Base-by-base conservation (phyloP, 2,113 vertebrate genomes). In the Bungarus multicinctus region DNA sequence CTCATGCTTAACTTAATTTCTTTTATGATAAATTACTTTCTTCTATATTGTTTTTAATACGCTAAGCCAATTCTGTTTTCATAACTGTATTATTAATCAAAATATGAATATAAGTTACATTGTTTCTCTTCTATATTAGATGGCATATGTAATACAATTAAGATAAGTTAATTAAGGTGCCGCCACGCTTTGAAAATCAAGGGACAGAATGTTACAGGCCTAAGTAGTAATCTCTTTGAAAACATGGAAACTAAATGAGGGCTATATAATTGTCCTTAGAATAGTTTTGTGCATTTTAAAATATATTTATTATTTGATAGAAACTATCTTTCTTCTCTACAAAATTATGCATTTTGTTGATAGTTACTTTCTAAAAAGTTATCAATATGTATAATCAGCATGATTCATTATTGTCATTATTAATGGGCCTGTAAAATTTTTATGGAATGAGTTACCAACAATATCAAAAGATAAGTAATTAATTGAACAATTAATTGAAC, bases 391-490 rank as follows among this genome's bases (percentile, higher is more conserved):
- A 64, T 74, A 20, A n/a, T 74, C 10, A 16, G 18, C 9, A 55
- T 45, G 93, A 92, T 30, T 92, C 47, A 89, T 27, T 88, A 34
- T 86, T 94, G 89, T 55, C 45, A 93, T 94, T 92, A 43, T 27
- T 93, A 93, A 47, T 43, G 47, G 22, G 30, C 14, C 30, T 74
- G 47, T 90, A 69, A 69, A 20, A 2, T 9, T 90, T 50, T 47
- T 90, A 58, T 50, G 25, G 34, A 60, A 47, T 47, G 10, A 60
- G 5, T 89, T 43, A 43, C 18, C 34, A 64, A 60, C 43, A 64
- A 47, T 18, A 25, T 47, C 9, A 89, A 89, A 64, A 45, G 55
- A 89, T 89, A 47, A 60, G 39, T 16, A 55, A 39, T 55, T 43
- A 69, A 52, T 30, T 90, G 27, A 64, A 20, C 8, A 50, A 55